phyloP scores from a whole-genome alignment of 2,888 invertebrate species.

The Panopea generosa region DNA sequence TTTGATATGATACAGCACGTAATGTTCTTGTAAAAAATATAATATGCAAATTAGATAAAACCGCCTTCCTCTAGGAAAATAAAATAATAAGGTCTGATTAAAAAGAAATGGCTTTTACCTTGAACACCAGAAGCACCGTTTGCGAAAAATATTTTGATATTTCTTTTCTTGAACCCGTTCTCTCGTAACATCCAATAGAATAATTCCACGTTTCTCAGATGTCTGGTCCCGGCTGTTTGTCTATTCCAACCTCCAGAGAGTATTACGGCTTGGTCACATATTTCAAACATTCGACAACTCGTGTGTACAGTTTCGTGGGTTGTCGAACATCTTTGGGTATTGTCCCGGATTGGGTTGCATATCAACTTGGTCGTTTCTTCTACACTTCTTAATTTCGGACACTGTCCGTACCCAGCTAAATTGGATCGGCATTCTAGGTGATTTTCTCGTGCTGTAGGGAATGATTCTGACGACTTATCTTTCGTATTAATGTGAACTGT shows the following conservation, averaged over 20 bases:
- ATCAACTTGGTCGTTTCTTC: slow-evolving; percentile 84
- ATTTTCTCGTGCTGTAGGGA: slow-evolving; percentile 72
- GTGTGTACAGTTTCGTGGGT: slow-evolving; percentile 84
- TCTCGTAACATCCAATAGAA: slow-evolving; percentile 85
- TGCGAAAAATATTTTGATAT: slow-evolving; percentile 87
- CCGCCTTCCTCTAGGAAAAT: too few relatives aligned
- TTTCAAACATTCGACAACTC: slow-evolving; percentile 86
- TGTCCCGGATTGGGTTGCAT: slow-evolving; percentile 86
- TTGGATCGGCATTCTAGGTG: slow-evolving; percentile 77
- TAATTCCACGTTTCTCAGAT: slow-evolving; percentile 82
- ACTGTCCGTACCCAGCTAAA: slow-evolving; percentile 83
- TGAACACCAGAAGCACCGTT: slow-evolving; percentile 84
- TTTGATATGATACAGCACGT: too few relatives aligned
- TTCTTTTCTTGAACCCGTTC: slow-evolving; percentile 85
- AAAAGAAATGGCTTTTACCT: too few relatives aligned
- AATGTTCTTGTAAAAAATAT: too few relatives aligned
- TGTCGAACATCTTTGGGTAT: slow-evolving; percentile 85
- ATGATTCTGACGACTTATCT: slow-evolving; percentile 37
- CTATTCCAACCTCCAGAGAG: slow-evolving; percentile 87
- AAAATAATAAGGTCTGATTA: too few relatives aligned
- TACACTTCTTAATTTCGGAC: slow-evolving; percentile 84
- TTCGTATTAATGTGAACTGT: slow-evolving; percentile 81
- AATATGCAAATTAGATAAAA: too few relatives aligned
- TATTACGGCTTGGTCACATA: slow-evolving; percentile 87
- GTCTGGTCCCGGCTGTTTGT: slow-evolving; percentile 83